Evolutionary conservation across 2,113 vertebrate species (phyloP).

Genomic region (Orientallactaga bullata): DNA sequence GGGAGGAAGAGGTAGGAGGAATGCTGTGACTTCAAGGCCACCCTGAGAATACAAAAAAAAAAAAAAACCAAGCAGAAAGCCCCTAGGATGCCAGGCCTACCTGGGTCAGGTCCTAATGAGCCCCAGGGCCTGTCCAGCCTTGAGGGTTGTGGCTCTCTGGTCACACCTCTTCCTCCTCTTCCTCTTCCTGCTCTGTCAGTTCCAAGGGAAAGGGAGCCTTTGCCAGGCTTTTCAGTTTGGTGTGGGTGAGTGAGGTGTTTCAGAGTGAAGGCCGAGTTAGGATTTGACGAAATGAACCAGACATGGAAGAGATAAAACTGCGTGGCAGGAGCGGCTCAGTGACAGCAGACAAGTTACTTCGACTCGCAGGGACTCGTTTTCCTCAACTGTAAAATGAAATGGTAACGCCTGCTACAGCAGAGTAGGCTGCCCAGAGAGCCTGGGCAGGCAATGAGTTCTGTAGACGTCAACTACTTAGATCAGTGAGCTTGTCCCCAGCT

Average conservation of each 20-base stretch:
- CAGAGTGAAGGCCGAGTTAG: not conserved
- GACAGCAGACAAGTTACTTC: not conserved
- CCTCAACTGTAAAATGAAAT: slow-evolving; percentile 49
- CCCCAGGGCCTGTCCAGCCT: not conserved
- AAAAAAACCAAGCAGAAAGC: not conserved
- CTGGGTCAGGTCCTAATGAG: not conserved
- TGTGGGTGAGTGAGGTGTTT: too few relatives aligned
- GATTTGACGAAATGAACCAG: not conserved
- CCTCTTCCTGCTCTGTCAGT: not conserved
- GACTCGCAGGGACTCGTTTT: not conserved
- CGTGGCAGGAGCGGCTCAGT: not conserved
- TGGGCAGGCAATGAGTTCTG: not conserved
- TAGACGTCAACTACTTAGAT: not conserved
- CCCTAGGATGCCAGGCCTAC: not conserved
- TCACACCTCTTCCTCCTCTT: not conserved
- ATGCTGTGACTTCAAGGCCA: too few relatives aligned
- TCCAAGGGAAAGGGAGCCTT: not conserved
- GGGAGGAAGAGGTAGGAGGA: too few relatives aligned
- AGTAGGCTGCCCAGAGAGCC: too few relatives aligned
- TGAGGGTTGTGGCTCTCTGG: not conserved
- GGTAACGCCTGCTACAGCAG: not conserved
- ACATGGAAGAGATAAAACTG: not conserved
- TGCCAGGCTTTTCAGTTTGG: too few relatives aligned
- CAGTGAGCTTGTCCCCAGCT: not conserved
- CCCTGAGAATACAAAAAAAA: too few relatives aligned